Base-by-base conservation (phyloP, 2,113 vertebrate genomes). In the Panurus biarmicus region DNA sequence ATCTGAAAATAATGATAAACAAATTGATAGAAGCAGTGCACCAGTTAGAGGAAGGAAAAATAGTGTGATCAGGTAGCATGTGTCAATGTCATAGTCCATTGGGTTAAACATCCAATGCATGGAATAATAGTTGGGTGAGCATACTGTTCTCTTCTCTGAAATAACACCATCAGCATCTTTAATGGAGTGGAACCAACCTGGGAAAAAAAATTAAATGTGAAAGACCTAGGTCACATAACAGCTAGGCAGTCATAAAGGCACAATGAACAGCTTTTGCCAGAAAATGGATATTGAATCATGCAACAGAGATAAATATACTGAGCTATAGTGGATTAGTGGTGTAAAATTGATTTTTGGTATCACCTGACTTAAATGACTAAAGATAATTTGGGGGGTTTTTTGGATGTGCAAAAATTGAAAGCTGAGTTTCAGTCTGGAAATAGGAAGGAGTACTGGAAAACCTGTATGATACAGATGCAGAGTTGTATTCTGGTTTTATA, bases 111-210 rank as follows among this genome's bases (percentile, higher is more conserved):
- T 56, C 61, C 70, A 83, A 1, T 83, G 74, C 45, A 38, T 69
- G 76, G 82, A 95, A 71, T 77, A 92, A 50, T 73, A 74, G 51
- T 64, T 93, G 81, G 24, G 78, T 91, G 93, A 90, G 75, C 6
- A 42, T 77, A 72, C 81, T 86, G 94, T 81, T 94, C 87, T 67
- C 16, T 94, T 87, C 84, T 93, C 53, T 57, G 38, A 78, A 84
- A 60, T 92, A 86, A 75, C 71, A 61, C 72, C 90, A 88, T 93
- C 85, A 94, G 45, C 45, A 45, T 90, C 87, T 94, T 92, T 85
- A 95, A 90, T 96, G 81, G 69, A 6, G 36, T 93, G 85, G 93
- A 96, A 97, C 86, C 64, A 94, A 92, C 84, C 31, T 70, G 61
- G 19, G 31, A 69, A 79, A 91, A 90, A 81, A 83, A 76, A 38